These are phyloP conservation scores for Marisa cornuarietis DNA, from an alignment of 1,140 invertebrate genomes.

Conservation along the genomic window DNA sequence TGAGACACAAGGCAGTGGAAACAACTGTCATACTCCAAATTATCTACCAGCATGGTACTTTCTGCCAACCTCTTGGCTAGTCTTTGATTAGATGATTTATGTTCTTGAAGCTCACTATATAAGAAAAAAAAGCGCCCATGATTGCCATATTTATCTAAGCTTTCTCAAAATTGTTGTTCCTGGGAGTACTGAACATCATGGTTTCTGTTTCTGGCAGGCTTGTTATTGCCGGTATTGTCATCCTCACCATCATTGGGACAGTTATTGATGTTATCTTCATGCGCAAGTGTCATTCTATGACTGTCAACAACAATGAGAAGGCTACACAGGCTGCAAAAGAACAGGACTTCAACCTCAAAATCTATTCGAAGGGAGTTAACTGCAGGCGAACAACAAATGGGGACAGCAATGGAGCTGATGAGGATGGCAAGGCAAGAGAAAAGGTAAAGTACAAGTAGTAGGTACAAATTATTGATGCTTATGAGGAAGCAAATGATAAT, in stretches of 20 bases:
- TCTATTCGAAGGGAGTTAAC: neutral
- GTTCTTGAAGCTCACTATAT: neutral
- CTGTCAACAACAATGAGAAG: constrained; percentile 3
- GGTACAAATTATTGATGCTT: neutral
- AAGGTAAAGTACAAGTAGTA: neutral
- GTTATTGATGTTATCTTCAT: constrained; percentile 7
- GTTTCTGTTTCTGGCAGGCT: neutral
- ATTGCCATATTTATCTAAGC: no score
- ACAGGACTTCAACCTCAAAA: neutral
- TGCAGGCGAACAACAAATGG: neutral
- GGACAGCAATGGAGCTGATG: neutral
- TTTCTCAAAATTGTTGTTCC: no score
- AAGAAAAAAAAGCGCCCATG: no score
- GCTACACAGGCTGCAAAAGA: neutral
- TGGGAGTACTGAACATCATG: no score
- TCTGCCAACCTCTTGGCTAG: no score
- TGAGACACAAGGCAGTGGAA: no score
- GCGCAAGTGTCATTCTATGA: neutral
- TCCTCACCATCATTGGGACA: neutral
- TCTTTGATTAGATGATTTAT: no score
- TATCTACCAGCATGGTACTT: no score
- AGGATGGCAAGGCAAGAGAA: neutral
- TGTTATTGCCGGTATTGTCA: neutral
- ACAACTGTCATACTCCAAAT: no score
- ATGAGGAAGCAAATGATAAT: no score